Evolutionary conservation across 2,797 vertebrate species (phyloP), one percentile per base, ranked within the genome.

Genomic region (Cynopterus sphinx): DNA sequence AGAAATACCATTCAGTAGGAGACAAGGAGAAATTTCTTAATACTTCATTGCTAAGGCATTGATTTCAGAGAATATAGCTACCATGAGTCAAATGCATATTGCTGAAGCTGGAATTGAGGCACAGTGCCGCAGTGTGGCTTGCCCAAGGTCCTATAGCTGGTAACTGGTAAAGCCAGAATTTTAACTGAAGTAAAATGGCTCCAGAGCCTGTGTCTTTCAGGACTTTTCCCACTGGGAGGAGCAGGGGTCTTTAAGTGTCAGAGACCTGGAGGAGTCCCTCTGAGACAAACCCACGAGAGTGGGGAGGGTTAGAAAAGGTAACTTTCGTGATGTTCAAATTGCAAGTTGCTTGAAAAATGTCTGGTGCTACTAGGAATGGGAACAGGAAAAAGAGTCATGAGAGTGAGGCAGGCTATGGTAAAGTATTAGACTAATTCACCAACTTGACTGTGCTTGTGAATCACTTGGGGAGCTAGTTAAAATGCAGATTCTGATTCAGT

Each of bases 101-200:
- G 1, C 9, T 61, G 7, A 61, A 63, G 43, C 43, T 6, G 1
- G 24, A 57, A 46, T 31, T 28, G 79, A 51, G 71, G 70, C 63
- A 31, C 73, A 39, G 46, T 5, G 10, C 28, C 36, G 31, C 10
- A 15, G 26, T 22, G 21, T 59, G 61, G 71, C 91, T 92, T 94
- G 88, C 92, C 96, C 91, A 93, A 86, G 65, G 75, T 59, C 46
- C 13, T 57, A 79, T 0, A 93, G 63, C 84, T 53, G 79, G 74
- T n/a, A 74, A 55, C 53, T 71, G 43, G 39, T 19, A 79, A 61
- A 90, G 87, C 61, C 75, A 94, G 28, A 90, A 95, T 90, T 55
- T 88, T 68, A 87, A 87, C 26, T 13, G 21, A 90, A 36, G 91
- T n/a, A 87, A 41, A 94, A 82, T 95, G 96, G 97, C 82, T 94